A percentile compares a stretch with the other conserved stretches of the same genome.
phyloP scores from a whole-genome alignment of 2,888 invertebrate genomes.

The Syrphus vitripennis region DNA sequence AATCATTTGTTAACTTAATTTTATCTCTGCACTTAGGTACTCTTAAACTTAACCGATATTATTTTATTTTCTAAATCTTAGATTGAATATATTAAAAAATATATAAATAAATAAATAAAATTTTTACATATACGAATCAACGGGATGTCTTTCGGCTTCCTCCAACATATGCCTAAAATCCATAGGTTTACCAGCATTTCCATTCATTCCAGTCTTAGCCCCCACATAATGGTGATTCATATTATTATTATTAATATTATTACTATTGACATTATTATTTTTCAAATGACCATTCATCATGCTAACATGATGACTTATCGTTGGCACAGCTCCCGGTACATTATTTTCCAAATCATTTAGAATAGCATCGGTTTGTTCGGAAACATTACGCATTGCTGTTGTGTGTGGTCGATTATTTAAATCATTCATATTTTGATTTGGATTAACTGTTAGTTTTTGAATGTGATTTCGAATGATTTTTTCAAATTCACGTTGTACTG shows the following conservation, averaged over 20 bases:
- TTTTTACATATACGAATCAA: conserved; percentile 79
- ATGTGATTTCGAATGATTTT: conserved; percentile 87
- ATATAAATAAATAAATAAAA: not conserved
- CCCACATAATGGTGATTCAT: conserved; percentile 21
- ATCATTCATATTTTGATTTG: conserved; percentile 44
- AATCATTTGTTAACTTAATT: not conserved
- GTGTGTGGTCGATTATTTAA: conserved; percentile 70
- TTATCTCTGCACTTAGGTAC: not conserved
- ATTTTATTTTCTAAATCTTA: not conserved
- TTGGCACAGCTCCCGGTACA: conserved; percentile 80
- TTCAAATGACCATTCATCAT: conserved; percentile 80
- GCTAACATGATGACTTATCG: conserved; percentile 81
- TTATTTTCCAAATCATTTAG: conserved; percentile 80
- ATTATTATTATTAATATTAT: conserved; percentile 43
- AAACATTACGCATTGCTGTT: conserved; percentile 39
- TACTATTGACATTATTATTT: conserved; percentile 73
- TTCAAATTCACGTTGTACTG: conserved; percentile 90
- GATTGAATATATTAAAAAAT: not conserved
- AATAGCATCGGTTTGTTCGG: conserved; percentile 78
- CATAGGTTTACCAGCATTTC: conserved; percentile 76
- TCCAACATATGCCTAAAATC: conserved; percentile 80
- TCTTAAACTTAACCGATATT: not conserved
- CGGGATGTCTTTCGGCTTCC: conserved; percentile 80
- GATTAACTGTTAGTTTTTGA: conserved; percentile 82
- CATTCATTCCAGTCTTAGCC: conserved; percentile 75